Evolutionary conservation across 2,113 vertebrate genomes (phyloP).

Genomic region (Paedocypris sp.): DNA sequence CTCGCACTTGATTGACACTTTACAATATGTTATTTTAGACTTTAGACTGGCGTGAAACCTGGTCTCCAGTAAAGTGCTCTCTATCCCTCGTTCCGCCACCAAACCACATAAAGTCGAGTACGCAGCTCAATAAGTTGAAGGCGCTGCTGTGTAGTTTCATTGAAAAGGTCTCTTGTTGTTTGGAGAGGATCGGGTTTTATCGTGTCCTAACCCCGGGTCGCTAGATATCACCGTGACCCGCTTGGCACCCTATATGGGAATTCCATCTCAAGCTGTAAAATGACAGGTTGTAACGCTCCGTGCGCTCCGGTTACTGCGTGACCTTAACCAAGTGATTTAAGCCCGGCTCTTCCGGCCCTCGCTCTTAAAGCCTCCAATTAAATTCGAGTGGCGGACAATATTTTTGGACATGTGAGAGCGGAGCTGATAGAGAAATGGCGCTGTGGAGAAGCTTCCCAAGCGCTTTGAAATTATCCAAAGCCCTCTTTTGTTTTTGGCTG

Average conservation of each 20-base stretch:
- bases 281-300: conserved; percentile 31
- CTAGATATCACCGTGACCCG: conserved; percentile 13
- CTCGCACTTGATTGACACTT: no score
- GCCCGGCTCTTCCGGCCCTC: conserved; percentile 8
- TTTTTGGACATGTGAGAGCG: not conserved
- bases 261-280: conserved; percentile 38
- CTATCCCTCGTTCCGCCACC: conserved; percentile 17
- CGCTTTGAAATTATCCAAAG: no score
- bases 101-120: conserved; percentile 8
- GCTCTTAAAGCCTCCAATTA: conserved; percentile 16
- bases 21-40: no score
- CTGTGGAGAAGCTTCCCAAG: not conserved
- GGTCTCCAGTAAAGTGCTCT: conserved; percentile 3
- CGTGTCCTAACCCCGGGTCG: conserved; percentile 32
- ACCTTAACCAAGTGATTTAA: conserved; percentile 24
- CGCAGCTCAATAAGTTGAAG: conserved; percentile 14
- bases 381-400: not conserved
- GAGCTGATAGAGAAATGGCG: no score
- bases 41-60: not conserved
- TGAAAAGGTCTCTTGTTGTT: conserved; percentile 35
- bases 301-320: conserved; percentile 24
- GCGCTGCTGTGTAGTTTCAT: conserved; percentile 24
- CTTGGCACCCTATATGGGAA: conserved; percentile 32
- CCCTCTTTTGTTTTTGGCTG: no score
- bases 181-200: conserved; percentile 36